Percentiles rank a stretch among this genome's conserved stretches.
Conservation (phyloP, 2,113 vertebrate genomes). For the Salvelinus sp. region DNA sequence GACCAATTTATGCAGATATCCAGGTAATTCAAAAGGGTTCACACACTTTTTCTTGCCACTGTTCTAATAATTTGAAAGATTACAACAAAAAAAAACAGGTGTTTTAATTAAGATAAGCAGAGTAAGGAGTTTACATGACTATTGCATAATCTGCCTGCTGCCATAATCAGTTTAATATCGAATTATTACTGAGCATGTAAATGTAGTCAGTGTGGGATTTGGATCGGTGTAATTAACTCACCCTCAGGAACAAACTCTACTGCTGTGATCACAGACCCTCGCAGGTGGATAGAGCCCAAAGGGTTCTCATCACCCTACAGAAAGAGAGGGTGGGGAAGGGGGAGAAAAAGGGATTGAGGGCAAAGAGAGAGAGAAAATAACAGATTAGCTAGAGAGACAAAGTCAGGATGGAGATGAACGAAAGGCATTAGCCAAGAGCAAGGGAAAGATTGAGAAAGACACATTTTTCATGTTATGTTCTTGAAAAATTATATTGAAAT, state of each 20-base stretch:
- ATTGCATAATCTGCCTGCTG: no score
- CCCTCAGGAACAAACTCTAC: constrained; percentile 87
- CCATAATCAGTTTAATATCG: no score
- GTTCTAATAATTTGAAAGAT: no score
- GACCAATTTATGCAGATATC: no score
- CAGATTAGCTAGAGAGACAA: constrained; percentile 1
- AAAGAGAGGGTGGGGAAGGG: constrained; percentile 2
- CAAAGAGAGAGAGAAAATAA: not conserved
- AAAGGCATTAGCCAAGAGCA: not conserved
- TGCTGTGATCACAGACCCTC: constrained; percentile 89
- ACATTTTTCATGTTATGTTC: not conserved
- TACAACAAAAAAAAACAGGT: no score
- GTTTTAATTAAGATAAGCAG: no score
- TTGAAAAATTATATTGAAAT: no score
- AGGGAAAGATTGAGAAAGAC: not conserved
- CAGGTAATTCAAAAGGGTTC: no score
- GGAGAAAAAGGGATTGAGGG: not conserved
- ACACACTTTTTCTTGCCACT: no score
- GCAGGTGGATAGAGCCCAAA: constrained; percentile 87
- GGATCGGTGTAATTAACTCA: constrained; percentile 59
- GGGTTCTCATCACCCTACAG: constrained; percentile 81
- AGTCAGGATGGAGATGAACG: not conserved
- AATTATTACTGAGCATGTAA: no score
- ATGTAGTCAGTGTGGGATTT: not conserved
- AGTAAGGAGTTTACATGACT: no score